A percentile compares a stretch with the other conserved stretches of the same genome.
Conservation (phyloP, 2,113 vertebrate genomes). For the Verasper variegatus region DNA sequence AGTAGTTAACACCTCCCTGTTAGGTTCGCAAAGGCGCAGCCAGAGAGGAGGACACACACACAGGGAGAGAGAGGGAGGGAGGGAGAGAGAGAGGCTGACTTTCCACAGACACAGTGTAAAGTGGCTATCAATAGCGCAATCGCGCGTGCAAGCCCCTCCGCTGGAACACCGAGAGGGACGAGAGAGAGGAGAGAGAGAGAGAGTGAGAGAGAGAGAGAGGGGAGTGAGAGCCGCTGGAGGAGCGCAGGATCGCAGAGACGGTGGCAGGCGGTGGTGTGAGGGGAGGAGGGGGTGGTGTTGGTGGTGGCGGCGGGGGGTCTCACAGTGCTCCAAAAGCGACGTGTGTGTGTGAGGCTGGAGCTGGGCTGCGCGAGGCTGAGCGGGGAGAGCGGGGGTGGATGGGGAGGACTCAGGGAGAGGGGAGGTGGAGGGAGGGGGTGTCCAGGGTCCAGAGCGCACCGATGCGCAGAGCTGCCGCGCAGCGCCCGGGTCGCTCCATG, state of each 20-base stretch:
- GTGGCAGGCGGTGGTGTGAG: slow-evolving; percentile 62
- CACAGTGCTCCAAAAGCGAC: slow-evolving; percentile 55
- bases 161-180: slow-evolving; percentile 63
- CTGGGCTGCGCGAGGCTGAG: slow-evolving; percentile 54
- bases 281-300: slow-evolving; percentile 7
- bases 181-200: background rate
- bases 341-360: slow-evolving; percentile 72
- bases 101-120: slow-evolving; percentile 84
- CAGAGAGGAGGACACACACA: slow-evolving; percentile 47
- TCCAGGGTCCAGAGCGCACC: slow-evolving; percentile 45
- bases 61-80: slow-evolving; percentile 20
- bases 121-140: slow-evolving; percentile 84
- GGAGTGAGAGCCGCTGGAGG: slow-evolving; percentile 59
- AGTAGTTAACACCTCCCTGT: slow-evolving; percentile 85
- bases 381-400: slow-evolving; percentile 51
- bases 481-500: slow-evolving; percentile 69
- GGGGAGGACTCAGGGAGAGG: slow-evolving; percentile 6
- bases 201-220: slow-evolving; percentile 15
- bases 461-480: slow-evolving; percentile 79
- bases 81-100: slow-evolving; percentile 69
- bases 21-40: slow-evolving; percentile 76
- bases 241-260: slow-evolving; percentile 67
- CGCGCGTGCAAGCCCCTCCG: slow-evolving; percentile 80
- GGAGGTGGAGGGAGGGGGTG: slow-evolving; percentile 4
- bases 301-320: slow-evolving; percentile 12